Percentiles rank a stretch among this genome's conserved stretches.
These are phyloP conservation scores for Beroe forskalii DNA, from an alignment of 37 sponge, comb jelly and placozoan species.

Conservation along the genomic window DNA sequence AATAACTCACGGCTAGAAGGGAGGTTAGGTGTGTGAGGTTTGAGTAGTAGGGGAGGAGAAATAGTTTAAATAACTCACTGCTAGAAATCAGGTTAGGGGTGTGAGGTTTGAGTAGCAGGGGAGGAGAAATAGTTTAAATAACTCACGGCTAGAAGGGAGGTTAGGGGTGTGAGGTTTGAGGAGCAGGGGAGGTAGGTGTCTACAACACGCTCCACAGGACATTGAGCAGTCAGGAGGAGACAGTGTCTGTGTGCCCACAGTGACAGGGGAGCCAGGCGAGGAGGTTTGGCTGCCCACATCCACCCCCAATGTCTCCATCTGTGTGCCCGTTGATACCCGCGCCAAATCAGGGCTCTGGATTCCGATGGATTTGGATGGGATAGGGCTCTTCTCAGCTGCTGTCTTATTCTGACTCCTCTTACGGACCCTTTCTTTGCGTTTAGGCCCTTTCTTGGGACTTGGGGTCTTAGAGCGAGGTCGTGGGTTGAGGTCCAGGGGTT, in stretches of 20 bases:
- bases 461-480: not conserved
- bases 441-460: slow-evolving; percentile 5
- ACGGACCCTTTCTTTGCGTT: not conserved
- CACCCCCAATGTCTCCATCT: not conserved
- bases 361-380: no score
- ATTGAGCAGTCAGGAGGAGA: not conserved
- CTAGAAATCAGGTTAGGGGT: no score
- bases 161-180: slow-evolving; percentile 19
- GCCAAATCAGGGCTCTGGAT: not conserved
- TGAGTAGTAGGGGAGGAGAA: no score
- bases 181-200: slow-evolving; percentile 11
- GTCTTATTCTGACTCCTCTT: not conserved
- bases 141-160: not conserved
- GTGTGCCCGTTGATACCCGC: not conserved
- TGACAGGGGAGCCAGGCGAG: not conserved
- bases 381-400: no score
- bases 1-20: no score
- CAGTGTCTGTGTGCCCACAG: slow-evolving; percentile 54
- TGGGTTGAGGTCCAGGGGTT: not conserved
- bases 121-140: no score
- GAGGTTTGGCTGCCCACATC: not conserved
- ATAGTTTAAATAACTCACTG: no score
- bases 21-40: no score
- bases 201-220: slow-evolving; percentile 4
- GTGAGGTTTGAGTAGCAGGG: no score